Evolutionary conservation across 2,888 invertebrate genomes (phyloP).

Genomic region (Cotesia congregata): DNA sequence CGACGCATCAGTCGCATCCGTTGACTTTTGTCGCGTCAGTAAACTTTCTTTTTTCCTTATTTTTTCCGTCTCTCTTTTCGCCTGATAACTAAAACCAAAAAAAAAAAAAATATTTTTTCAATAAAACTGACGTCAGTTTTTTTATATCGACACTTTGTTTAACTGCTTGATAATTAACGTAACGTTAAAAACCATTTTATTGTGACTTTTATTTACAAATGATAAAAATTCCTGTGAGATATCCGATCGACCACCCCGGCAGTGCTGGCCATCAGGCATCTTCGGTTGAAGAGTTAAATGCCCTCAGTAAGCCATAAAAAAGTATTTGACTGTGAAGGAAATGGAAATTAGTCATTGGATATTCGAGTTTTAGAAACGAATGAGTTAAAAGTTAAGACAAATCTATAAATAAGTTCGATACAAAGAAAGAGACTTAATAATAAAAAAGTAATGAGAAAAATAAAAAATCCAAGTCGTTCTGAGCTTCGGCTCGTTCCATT

Average conservation of each 20-base stretch:
- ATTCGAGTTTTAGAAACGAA: not conserved
- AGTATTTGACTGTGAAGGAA: not conserved
- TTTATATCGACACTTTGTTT: not conserved
- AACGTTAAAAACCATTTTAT: not conserved
- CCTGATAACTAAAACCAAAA: not conserved
- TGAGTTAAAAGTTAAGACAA: not conserved
- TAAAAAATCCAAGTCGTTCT: not conserved
- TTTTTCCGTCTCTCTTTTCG: conserved; percentile 14
- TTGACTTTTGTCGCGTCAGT: not conserved
- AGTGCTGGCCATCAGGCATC: not conserved
- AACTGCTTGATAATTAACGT: not conserved
- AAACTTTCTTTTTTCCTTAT: conserved; percentile 14
- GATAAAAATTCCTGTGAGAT: not conserved
- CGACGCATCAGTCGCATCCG: conserved; percentile 28
- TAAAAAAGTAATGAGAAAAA: not conserved
- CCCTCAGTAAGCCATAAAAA: not conserved
- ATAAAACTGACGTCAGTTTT: not conserved
- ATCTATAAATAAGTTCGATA: not conserved
- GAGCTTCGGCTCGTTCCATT: not conserved
- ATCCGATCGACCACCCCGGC: not conserved
- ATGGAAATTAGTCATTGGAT: not conserved
- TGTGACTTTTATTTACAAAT: not conserved
- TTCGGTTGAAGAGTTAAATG: not conserved
- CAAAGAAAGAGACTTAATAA: not conserved
- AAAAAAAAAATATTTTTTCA: not conserved